phyloP scores from a whole-genome alignment of 1,140 invertebrate species.

The Ceratosolen fusciceps region DNA sequence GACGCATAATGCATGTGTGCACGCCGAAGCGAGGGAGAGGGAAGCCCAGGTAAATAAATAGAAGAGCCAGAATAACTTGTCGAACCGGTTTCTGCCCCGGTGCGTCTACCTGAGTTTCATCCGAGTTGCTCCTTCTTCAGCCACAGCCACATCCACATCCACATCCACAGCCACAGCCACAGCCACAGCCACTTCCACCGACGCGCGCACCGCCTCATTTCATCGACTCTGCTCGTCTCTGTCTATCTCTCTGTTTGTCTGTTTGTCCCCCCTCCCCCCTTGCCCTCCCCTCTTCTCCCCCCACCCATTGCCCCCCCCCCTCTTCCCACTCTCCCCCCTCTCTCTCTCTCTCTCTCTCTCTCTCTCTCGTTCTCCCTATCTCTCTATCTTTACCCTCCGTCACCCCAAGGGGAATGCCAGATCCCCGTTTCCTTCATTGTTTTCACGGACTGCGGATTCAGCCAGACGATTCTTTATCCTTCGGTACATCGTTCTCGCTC shows the following conservation, averaged over 20 bases:
- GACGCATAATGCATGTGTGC: conserved; percentile 7
- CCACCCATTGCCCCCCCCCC: too few relatives aligned
- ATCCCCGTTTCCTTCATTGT: too few relatives aligned
- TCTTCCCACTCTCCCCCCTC: too few relatives aligned
- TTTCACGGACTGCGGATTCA: neutral
- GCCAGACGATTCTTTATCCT: conserved; percentile 1
- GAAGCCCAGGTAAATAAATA: conserved; percentile 64
- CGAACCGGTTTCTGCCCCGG: conserved; percentile 65
- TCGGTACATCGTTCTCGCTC: neutral
- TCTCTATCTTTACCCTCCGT: too few relatives aligned
- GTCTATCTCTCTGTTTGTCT: too few relatives aligned
- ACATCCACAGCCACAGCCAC: conserved; percentile 9
- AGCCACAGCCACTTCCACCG: conserved; percentile 28
- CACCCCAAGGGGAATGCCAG: too few relatives aligned
- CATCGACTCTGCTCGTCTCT: conserved; percentile 50
- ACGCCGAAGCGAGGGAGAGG: neutral
- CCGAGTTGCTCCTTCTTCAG: too few relatives aligned
- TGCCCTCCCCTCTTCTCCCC: too few relatives aligned
- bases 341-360: too few relatives aligned
- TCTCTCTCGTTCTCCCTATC: too few relatives aligned
- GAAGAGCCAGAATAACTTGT: conserved; percentile 63
- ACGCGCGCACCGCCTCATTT: conserved; percentile 43
- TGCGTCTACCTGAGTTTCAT: neutral
- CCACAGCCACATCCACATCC: neutral
- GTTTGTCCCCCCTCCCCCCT: too few relatives aligned